These are phyloP conservation scores for Alloscopus bannaensis DNA, from an alignment of 2,888 invertebrate genomes.

Conservation along the genomic window DNA sequence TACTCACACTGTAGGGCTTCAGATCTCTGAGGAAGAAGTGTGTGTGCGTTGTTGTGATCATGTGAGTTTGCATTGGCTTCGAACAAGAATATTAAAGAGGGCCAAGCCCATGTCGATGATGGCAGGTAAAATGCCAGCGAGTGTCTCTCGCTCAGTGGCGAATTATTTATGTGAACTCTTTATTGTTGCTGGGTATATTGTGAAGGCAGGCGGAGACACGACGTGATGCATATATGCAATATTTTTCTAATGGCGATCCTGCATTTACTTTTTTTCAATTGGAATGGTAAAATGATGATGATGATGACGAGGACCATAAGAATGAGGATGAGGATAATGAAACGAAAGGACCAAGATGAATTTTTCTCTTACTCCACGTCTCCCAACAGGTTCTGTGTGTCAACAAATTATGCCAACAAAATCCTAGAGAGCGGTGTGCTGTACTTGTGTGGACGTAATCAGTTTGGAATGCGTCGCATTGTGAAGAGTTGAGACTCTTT, in stretches of 20 bases:
- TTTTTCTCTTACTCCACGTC: not conserved
- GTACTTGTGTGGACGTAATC: no score
- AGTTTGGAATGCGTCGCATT: no score
- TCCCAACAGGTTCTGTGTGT: constrained; percentile 44
- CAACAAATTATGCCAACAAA: constrained; percentile 51
- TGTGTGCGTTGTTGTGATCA: no score
- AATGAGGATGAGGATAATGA: no score
- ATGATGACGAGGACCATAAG: constrained; percentile 19
- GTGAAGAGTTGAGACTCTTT: no score
- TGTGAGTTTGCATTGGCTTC: no score
- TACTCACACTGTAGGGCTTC: no score
- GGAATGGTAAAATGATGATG: constrained; percentile 1
- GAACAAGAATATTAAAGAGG: constrained; percentile 38
- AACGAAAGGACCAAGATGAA: no score
- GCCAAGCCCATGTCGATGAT: constrained; percentile 47
- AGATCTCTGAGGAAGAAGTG: no score
- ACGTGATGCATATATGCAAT: not conserved
- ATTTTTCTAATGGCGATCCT: not conserved
- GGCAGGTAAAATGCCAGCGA: constrained; percentile 40
- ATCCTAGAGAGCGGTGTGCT: no score
- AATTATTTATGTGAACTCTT: constrained; percentile 56
- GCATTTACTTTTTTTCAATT: not conserved
- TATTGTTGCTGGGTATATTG: constrained; percentile 12
- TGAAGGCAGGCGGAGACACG: not conserved
- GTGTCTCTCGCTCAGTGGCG: constrained; percentile 26